Conservation (phyloP, 2,797 vertebrate genomes). For the Lithobates pipiens region DNA sequence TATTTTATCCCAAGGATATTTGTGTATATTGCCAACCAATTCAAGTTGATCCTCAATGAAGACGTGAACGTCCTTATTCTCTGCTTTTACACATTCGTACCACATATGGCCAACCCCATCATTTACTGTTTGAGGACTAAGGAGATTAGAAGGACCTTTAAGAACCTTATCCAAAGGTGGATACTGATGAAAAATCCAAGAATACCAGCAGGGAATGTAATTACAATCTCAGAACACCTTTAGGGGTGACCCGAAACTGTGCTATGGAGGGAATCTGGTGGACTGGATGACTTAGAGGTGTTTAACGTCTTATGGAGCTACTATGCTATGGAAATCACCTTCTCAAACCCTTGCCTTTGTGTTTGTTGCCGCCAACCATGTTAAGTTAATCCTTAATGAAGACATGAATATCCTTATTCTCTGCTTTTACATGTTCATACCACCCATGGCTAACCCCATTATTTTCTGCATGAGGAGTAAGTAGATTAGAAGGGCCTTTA, state of each 20-base stretch:
- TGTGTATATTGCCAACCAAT: slow-evolving; percentile 45
- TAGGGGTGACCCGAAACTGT: too few species aligned
- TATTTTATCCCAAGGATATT: slow-evolving; percentile 56
- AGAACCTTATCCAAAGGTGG: slow-evolving; percentile 16
- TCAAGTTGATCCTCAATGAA: slow-evolving; percentile 41
- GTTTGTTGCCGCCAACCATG: too few species aligned
- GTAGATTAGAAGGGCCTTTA: slow-evolving; percentile 37
- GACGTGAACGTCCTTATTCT: slow-evolving; percentile 53
- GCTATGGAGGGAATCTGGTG: too few species aligned
- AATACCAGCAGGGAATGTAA: not conserved
- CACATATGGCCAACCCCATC: slow-evolving; percentile 51
- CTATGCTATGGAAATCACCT: too few species aligned
- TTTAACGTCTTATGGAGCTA: too few species aligned
- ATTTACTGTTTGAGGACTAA: slow-evolving; percentile 55
- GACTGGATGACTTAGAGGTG: too few species aligned
- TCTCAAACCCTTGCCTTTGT: too few species aligned
- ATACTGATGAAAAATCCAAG: not conserved
- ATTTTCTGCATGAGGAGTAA: slow-evolving; percentile 51
- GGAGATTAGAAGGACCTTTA: slow-evolving; percentile 44
- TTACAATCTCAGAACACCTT: too few species aligned
- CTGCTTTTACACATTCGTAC: slow-evolving; percentile 51
- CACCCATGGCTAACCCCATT: slow-evolving; percentile 46
- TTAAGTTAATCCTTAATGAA: slow-evolving; percentile 38
- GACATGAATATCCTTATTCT: slow-evolving; percentile 47
- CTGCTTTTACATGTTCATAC: slow-evolving; percentile 48